Evolutionary conservation across 2,888 invertebrate species (phyloP).

Genomic region (Colostygia pectinataria): DNA sequence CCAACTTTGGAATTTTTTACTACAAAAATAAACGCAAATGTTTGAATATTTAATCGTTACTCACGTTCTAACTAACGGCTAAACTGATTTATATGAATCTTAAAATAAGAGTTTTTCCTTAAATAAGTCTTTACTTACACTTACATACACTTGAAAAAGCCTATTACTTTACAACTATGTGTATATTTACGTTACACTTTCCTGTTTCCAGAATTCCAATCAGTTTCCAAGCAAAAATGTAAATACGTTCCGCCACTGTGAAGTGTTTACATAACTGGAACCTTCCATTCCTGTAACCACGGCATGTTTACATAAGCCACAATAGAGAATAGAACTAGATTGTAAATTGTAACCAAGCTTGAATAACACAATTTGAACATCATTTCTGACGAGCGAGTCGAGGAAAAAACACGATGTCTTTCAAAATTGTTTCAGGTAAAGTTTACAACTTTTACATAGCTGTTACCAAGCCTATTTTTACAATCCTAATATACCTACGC

Average conservation of each 20-base stretch:
- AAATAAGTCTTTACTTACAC: no score
- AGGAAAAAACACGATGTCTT: slow-evolving; percentile 33
- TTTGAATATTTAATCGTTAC: no score
- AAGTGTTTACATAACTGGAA: slow-evolving; percentile 31
- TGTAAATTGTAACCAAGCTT: slow-evolving; percentile 1
- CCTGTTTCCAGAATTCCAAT: slow-evolving; percentile 51
- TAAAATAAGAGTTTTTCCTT: no score
- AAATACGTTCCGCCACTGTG: slow-evolving; percentile 50
- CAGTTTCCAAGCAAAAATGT: slow-evolving; percentile 44
- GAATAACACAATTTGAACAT: not conserved
- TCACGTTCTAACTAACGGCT: no score
- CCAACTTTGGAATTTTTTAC: no score
- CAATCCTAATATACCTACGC: no score
- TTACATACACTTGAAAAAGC: no score
- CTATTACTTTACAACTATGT: no score
- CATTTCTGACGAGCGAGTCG: slow-evolving; percentile 30
- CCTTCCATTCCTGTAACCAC: slow-evolving; percentile 18
- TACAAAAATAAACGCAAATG: no score
- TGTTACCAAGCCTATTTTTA: no score
- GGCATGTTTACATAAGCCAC: slow-evolving; percentile 42
- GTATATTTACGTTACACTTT: not conserved
- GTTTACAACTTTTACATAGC: not conserved
- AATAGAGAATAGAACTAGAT: slow-evolving; percentile 39
- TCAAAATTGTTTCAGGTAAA: slow-evolving; percentile 39
- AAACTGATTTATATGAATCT: no score